Percentiles rank a stretch among this genome's conserved stretches.
Conservation (phyloP, 1,140 invertebrate genomes). For the Drosophila watanabei region DNA sequence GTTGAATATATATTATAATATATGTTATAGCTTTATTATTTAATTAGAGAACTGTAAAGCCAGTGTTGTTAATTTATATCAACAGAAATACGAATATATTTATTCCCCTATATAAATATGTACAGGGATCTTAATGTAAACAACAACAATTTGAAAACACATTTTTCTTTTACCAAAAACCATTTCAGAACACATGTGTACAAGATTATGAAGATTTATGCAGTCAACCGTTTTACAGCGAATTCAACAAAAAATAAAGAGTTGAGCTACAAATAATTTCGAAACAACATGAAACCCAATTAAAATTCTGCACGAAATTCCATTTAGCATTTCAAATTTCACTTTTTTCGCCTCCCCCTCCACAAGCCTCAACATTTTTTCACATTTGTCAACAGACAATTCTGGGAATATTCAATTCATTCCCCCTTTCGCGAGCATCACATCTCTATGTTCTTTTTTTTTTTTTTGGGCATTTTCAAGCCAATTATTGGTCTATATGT, state of each 20-base stretch:
- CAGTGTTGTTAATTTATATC: too few relatives aligned
- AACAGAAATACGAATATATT: not conserved
- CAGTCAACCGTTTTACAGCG: slow-evolving; percentile 6
- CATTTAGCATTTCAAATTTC: slow-evolving; percentile 32
- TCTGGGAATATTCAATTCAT: slow-evolving; percentile 22
- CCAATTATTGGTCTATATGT: slow-evolving; percentile 42
- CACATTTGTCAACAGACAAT: slow-evolving; percentile 39
- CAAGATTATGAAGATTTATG: not conserved
- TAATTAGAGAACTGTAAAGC: not conserved
- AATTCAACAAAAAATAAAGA: slow-evolving; percentile 16
- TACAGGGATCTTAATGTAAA: slow-evolving; percentile 6
- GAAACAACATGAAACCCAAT: slow-evolving; percentile 31
- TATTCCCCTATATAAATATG: not conserved
- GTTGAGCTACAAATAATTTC: slow-evolving; percentile 11
- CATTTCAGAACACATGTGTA: slow-evolving; percentile 1
- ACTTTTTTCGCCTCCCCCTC: not conserved
- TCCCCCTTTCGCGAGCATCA: not conserved
- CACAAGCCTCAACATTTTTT: slow-evolving; percentile 12
- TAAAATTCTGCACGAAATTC: slow-evolving; percentile 26
- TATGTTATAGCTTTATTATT: too few relatives aligned
- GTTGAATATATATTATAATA: too few relatives aligned
- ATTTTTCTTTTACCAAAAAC: not conserved
- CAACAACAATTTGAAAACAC: slow-evolving; percentile 2
- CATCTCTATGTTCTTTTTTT: not conserved
- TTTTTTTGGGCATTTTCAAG: slow-evolving; percentile 15